Evolutionary conservation across 2,888 invertebrate genomes (phyloP), one percentile per base, ranked within the genome.

Genomic region (Epirrhoe tristata): DNA sequence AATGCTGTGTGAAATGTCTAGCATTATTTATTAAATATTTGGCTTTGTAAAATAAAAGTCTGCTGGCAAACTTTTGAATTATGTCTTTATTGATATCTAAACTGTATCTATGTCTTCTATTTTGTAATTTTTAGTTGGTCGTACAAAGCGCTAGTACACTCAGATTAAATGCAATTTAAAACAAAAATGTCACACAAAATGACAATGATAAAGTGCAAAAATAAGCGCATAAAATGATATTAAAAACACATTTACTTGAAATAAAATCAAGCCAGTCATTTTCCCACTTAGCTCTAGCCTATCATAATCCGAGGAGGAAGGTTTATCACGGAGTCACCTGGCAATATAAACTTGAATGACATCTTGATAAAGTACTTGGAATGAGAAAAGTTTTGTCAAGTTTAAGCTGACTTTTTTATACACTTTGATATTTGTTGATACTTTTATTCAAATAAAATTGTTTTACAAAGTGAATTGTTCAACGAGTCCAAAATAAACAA

Each of bases 331-430:
- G 48, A 31, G 80, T 71, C 71, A 67, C 65, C 65, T 64, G 46
- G 58, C 82, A 83, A 85, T 87, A 86, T 81, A 77, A 80, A 80
- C 74, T 76, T 77, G 81, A 83, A 84, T 81, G 79, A 80, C 84
- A 82, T 80, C 80, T 81, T 83, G 83, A 85, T 83, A 82, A 73
- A 55, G 52, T 71, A 68, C 60, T 68, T 55, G 77, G 73, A 82
- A 84, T 77, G 82, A 84, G 81, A 80, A 85, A 88, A 87, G 79
- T 86, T 86, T 74, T 46, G 46, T n/a, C 56, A 51, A 58, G 67
- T 77, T 77, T 79, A 75, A 74, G 70, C 73, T 66, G 76, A 79
- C 72, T 82, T 82, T 81, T 78, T 79, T 77, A 75, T 10, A 76
- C 71, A 76, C 75, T 77, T 78, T 77, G 78, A 81, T 74, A 72